These are phyloP conservation scores for Elephantulus edwardii DNA, from an alignment of 2,113 vertebrate species.

Conservation along the genomic window DNA sequence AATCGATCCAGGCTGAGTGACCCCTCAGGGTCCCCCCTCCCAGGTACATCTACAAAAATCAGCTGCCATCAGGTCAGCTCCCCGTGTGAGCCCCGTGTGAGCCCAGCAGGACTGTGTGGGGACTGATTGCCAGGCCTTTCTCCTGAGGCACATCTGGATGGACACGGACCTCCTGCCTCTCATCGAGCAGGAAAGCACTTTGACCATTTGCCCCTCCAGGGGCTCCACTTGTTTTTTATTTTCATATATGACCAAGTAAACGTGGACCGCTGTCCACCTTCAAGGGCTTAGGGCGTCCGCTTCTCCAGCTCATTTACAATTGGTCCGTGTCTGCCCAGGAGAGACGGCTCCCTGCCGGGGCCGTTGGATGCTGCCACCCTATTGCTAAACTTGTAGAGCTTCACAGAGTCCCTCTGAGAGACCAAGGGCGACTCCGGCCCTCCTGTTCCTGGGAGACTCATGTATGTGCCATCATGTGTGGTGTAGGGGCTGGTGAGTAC, in stretches of 20 bases:
- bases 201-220: not conserved
- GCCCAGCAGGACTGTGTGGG: no score
- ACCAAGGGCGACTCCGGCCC: not conserved
- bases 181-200: not conserved
- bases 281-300: fast-evolving
- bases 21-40: no score
- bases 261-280: not conserved
- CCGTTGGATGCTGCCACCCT: not conserved
- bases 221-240: not conserved
- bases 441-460: fast-evolving
- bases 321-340: not conserved
- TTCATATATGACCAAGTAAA: not conserved
- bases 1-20: no score
- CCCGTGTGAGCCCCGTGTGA: no score
- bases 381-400: fast-evolving
- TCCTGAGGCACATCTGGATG: not conserved
- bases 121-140: not conserved
- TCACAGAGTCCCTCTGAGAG: not conserved
- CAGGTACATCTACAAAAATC: not conserved
- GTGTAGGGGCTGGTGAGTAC: no score
- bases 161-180: no score
- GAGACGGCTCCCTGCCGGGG: not conserved
- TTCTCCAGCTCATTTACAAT: not conserved
- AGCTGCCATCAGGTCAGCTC: no score
- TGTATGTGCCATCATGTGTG: not conserved